Conservation (phyloP, 2,113 vertebrate genomes). For the Craseonycteris thonglongyai region DNA sequence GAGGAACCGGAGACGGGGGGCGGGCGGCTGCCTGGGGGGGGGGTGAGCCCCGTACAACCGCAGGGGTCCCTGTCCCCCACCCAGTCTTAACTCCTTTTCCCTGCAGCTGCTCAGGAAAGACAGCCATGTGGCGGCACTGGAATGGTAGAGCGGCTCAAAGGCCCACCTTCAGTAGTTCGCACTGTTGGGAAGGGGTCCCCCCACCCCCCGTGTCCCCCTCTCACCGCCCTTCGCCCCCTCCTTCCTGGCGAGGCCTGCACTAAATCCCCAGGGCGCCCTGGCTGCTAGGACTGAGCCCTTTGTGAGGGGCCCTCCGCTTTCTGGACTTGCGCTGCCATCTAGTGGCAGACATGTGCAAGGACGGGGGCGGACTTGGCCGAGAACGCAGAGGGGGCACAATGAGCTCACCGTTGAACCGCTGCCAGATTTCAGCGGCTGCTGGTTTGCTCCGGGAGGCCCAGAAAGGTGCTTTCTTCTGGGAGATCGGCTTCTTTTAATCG, state of each 20-base stretch:
- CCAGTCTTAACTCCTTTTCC: not conserved
- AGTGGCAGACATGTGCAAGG: conserved; percentile 82
- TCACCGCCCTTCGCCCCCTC: not conserved
- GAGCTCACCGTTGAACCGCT: conserved; percentile 82
- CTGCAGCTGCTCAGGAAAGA: not conserved
- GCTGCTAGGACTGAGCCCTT: conserved; percentile 44
- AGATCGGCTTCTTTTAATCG: conserved; percentile 54
- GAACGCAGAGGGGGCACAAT: conserved; percentile 64
- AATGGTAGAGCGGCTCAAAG: not conserved
- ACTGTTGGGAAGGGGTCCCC: not conserved
- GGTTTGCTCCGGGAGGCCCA: conserved; percentile 61
- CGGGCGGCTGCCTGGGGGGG: not conserved
- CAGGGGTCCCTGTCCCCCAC: not conserved
- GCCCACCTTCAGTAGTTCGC: not conserved
- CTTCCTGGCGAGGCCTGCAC: not conserved
- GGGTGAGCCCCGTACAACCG: not conserved
- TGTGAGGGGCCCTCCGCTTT: conserved; percentile 50
- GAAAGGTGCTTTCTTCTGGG: conserved; percentile 69
- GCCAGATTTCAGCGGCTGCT: conserved; percentile 77
- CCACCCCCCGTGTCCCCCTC: not conserved
- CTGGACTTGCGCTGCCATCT: conserved; percentile 81
- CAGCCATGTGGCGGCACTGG: not conserved
- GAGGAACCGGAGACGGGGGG: not conserved
- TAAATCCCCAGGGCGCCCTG: not conserved
- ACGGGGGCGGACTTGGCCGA: conserved; percentile 55